Evolutionary conservation across 2,888 invertebrate species (phyloP), one percentile per base, ranked within the genome.

Genomic region (Heliothis peltigera): DNA sequence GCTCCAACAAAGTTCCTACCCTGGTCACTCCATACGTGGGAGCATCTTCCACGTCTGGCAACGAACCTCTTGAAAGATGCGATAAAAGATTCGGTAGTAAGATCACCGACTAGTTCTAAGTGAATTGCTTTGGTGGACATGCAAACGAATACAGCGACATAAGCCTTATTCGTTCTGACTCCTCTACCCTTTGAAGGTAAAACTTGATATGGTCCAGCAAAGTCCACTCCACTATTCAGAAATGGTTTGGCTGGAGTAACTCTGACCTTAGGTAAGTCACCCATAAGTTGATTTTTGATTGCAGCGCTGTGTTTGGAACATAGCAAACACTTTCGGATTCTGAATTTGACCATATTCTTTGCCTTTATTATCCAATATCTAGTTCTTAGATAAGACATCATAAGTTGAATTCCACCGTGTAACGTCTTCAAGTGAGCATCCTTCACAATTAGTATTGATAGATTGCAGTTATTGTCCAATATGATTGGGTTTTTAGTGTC

Each of bases 21-120:
- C 22, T 63, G 55, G 22, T 49, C 62, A 18, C 62, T 56, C 42
- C 43, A 62, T 4, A 62, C 42, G n/a, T 62, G 55, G 28, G 43
- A 21, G 32, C 62, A 55, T 49, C 55, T 43, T 42, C 62, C 62
- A 0, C 62, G 44, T 55, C 55, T 48, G 10, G 48, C 62, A 6
- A 62, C 32, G 42, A 62, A 62, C 10, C 55, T 22, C 4, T 28
- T 62, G 32, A 62, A 62, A 12, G 62, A 39, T 4, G 42, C 49
- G 10, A 62, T 62, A 8, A 62, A 62, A 0, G 55, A 32, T 19
- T 61, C 61, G 15, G 61, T 25, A 4, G 55, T 61, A 12, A 55
- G 61, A 15, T 55, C 61, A 1, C 61, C 61, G 10, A 55, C 61
- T 15, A 55, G 5, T 28, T 61, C 54, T 4, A 60, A 5, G 19